phyloP scores from a whole-genome alignment of 2,113 vertebrate species.

The Ptyas mucosa region DNA sequence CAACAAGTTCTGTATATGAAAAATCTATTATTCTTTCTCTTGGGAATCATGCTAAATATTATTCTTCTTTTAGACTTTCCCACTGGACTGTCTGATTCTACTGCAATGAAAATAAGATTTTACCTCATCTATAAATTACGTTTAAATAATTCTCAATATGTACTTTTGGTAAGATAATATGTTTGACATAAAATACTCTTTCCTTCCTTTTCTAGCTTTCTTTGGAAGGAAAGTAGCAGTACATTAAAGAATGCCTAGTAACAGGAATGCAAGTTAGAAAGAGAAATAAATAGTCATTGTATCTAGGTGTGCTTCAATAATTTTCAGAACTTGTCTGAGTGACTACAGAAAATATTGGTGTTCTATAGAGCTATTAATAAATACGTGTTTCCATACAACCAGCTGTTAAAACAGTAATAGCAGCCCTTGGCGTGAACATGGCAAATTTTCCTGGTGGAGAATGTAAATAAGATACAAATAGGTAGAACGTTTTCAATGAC shows the following conservation, averaged over 20 bases:
- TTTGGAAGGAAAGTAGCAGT: background rate
- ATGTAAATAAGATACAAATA: constrained; percentile 51
- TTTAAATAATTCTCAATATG: background rate
- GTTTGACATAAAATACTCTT: background rate
- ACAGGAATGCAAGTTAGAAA: background rate
- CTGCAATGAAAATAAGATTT: background rate
- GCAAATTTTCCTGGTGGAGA: constrained; percentile 52
- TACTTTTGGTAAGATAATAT: background rate
- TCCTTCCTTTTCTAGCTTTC: background rate
- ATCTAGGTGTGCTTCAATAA: background rate
- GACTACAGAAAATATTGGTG: constrained; percentile 9
- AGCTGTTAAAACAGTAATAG: constrained; percentile 63
- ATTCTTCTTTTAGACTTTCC: constrained; percentile 8
- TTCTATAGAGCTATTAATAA: constrained; percentile 46
- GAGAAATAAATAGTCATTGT: background rate
- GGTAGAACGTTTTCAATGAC: constrained; percentile 42
- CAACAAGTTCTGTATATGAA: background rate
- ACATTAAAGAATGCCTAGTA: background rate
- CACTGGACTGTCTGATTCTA: rapidly evolving
- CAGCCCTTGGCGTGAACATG: constrained; percentile 34
- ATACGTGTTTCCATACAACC: constrained; percentile 47
- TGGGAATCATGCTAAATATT: background rate
- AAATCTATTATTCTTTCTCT: background rate
- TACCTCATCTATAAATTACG: rapidly evolving
- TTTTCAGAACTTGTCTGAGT: constrained; percentile 28